Conservation (phyloP, 2,888 invertebrate species). For the Stenotaenia linearis region DNA sequence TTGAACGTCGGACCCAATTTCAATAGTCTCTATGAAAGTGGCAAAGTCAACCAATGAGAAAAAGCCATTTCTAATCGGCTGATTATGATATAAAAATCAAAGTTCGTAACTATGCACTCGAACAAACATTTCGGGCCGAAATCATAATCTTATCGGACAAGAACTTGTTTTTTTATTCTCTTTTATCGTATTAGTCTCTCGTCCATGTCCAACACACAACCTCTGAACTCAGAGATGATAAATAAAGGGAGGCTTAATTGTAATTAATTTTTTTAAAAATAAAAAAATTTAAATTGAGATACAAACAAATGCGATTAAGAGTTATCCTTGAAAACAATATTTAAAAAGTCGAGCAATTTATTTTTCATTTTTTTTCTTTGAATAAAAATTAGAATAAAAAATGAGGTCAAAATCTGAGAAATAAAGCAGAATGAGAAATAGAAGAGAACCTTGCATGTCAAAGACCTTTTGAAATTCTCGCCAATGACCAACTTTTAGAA, state of each 20-base stretch:
- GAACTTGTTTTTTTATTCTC: neutral
- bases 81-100: neutral
- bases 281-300: neutral
- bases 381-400: neutral
- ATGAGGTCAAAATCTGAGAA: neutral
- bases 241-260: neutral
- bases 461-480: neutral
- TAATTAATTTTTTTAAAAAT: too few species aligned
- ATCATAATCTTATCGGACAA: neutral
- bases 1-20: neutral
- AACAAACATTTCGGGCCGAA: neutral
- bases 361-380: neutral
- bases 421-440: neutral
- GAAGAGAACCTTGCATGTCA: neutral
- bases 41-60: neutral
- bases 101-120: neutral
- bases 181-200: neutral
- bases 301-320: neutral
- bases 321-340: neutral
- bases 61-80: neutral
- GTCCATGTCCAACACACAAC: neutral
- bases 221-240: neutral
- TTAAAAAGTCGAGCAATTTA: too few species aligned
- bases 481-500: neutral
- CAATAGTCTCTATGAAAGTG: neutral